These are phyloP conservation scores for Diachrysia chrysitis DNA, from an alignment of 2,888 invertebrate genomes.

Conservation along the genomic window DNA sequence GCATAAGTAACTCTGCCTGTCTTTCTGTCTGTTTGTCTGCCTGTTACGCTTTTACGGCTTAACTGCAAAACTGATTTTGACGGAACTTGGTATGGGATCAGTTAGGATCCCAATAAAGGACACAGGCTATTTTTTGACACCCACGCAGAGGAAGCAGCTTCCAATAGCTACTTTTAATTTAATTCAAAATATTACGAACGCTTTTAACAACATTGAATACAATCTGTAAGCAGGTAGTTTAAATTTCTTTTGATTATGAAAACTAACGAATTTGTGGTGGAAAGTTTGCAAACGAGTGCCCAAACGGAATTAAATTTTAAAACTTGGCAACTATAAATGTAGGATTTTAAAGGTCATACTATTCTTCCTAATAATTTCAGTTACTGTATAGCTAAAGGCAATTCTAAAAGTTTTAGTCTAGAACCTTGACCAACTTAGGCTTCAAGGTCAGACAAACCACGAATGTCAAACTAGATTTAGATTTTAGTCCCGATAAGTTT, in stretches of 20 bases:
- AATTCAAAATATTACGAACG: too few relatives aligned
- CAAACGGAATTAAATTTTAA: background rate
- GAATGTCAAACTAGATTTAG: constrained; percentile 31
- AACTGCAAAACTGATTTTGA: too few relatives aligned
- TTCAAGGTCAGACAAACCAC: constrained; percentile 14
- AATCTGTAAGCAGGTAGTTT: too few relatives aligned
- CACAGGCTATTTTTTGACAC: too few relatives aligned
- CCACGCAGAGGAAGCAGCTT: too few relatives aligned
- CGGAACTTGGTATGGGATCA: too few relatives aligned
- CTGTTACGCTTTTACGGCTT: too few relatives aligned
- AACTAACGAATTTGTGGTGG: background rate
- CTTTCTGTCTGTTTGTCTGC: too few relatives aligned
- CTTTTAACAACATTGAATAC: too few relatives aligned
- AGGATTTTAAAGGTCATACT: constrained; percentile 1
- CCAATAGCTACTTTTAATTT: too few relatives aligned
- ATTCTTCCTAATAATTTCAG: constrained; percentile 1
- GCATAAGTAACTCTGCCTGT: too few relatives aligned
- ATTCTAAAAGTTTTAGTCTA: background rate
- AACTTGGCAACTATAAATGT: background rate
- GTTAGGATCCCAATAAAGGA: too few relatives aligned
- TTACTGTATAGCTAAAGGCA: background rate
- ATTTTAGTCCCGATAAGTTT: constrained; percentile 21
- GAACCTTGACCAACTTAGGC: constrained; percentile 19
- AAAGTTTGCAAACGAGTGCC: background rate
- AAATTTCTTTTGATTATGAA: background rate